phyloP scores from a whole-genome alignment of 2,797 vertebrate genomes.

The Sciurus vulgaris region DNA sequence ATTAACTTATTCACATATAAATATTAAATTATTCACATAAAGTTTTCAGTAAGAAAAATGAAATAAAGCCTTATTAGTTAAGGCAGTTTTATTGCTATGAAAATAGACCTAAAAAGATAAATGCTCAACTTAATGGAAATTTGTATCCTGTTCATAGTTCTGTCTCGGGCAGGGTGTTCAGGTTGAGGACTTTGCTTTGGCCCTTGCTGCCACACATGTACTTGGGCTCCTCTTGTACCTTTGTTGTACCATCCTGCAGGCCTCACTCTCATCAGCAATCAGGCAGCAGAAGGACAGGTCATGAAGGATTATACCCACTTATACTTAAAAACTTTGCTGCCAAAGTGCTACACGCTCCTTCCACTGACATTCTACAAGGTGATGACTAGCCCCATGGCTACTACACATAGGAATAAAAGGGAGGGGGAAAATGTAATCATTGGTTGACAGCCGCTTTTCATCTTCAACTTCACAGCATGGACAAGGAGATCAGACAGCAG shows the following conservation, averaged over 20 bases:
- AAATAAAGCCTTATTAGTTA: background rate
- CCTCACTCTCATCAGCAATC: background rate
- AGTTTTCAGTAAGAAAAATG: background rate
- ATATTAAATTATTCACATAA: background rate
- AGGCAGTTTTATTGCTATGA: background rate
- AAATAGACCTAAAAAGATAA: background rate
- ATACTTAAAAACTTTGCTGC: background rate
- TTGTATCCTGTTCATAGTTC: background rate
- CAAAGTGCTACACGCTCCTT: background rate
- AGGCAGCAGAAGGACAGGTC: background rate
- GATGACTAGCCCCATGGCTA: background rate
- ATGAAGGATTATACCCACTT: accelerated
- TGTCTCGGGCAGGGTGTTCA: background rate
- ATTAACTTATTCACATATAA: background rate
- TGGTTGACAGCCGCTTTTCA: background rate
- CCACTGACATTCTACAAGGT: background rate
- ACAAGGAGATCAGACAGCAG: background rate
- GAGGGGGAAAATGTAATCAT: background rate
- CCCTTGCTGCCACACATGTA: background rate
- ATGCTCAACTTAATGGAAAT: background rate
- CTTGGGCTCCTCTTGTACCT: background rate
- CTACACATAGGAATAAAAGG: background rate
- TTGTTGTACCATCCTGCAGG: accelerated
- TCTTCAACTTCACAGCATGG: background rate
- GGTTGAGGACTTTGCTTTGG: background rate